These are phyloP conservation scores for Crocidura indochinensis DNA, from an alignment of 2,797 vertebrate genomes.

Conservation along the genomic window DNA sequence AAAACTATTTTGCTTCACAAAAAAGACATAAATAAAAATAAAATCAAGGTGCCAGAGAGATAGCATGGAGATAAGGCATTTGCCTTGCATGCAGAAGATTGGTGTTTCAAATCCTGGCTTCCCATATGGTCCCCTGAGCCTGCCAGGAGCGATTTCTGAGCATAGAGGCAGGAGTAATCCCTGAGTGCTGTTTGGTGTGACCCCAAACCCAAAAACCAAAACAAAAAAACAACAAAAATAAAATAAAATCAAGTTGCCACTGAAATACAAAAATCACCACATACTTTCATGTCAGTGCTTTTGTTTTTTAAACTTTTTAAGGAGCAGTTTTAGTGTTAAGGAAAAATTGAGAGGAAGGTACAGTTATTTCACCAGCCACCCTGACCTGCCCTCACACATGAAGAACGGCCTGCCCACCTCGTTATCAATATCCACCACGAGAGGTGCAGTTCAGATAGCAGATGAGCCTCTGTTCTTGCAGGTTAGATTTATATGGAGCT, in stretches of 20 bases:
- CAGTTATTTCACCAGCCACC: not conserved
- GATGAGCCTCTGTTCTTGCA: not conserved
- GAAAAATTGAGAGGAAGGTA: not conserved
- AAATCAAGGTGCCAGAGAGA: no score
- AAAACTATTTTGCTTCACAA: no score
- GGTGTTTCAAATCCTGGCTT: no score
- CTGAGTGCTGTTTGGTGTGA: no score
- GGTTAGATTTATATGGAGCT: slow-evolving; percentile 15
- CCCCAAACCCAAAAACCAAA: no score
- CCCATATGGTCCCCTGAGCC: no score
- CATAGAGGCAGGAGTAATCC: no score
- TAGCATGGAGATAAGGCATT: no score
- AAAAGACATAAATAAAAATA: no score
- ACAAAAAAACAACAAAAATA: no score
- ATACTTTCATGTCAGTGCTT: slow-evolving; percentile 41
- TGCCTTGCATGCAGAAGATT: no score
- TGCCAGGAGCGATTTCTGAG: no score
- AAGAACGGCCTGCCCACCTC: not conserved
- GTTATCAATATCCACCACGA: not conserved
- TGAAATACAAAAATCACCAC: slow-evolving; percentile 61
- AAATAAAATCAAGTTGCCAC: slow-evolving; percentile 40
- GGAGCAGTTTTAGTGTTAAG: slow-evolving; percentile 8
- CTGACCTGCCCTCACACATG: not conserved
- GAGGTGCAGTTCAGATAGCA: not conserved
- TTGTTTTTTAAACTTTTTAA: not conserved